phyloP scores from a whole-genome alignment of 2,888 invertebrate genomes.

The Deilephila elpenor region DNA sequence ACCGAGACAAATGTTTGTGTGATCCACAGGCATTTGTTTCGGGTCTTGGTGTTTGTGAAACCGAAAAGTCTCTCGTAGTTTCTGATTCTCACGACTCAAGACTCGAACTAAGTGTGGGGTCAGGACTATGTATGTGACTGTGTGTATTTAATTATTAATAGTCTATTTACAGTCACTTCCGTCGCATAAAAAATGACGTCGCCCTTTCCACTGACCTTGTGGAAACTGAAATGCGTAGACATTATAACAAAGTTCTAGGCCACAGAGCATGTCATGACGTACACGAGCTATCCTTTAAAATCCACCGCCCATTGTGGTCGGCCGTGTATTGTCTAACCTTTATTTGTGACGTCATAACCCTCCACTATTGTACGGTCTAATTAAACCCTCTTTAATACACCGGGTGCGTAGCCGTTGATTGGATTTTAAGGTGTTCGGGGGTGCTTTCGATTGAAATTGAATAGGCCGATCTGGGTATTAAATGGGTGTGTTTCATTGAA shows the following conservation, averaged over 20 bases:
- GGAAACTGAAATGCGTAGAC: neutral
- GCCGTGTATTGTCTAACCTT: conserved; percentile 58
- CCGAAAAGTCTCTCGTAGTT: too few relatives aligned
- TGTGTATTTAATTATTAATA: too few relatives aligned
- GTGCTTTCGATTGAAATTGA: conserved; percentile 52
- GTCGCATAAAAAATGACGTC: neutral
- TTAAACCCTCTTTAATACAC: conserved; percentile 65
- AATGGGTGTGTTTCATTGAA: conserved; percentile 29
- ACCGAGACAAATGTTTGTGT: too few relatives aligned
- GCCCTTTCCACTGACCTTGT: neutral
- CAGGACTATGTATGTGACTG: too few relatives aligned
- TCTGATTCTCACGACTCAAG: too few relatives aligned
- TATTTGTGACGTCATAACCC: conserved; percentile 57
- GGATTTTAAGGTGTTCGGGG: conserved; percentile 67
- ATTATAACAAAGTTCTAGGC: neutral
- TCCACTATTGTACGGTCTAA: conserved; percentile 64
- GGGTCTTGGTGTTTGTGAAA: too few relatives aligned
- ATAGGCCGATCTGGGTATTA: conserved; percentile 37
- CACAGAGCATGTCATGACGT: conserved; percentile 17
- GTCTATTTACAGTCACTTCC: too few relatives aligned
- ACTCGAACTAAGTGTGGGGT: too few relatives aligned
- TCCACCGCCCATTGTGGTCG: conserved; percentile 56
- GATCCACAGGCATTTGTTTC: too few relatives aligned
- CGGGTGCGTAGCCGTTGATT: conserved; percentile 60
- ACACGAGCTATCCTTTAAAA: conserved; percentile 50